A percentile compares a stretch with the other conserved stretches of the same genome.
Conservation (phyloP, 2,888 invertebrate species). For the Troglohyphantes excavatus region DNA sequence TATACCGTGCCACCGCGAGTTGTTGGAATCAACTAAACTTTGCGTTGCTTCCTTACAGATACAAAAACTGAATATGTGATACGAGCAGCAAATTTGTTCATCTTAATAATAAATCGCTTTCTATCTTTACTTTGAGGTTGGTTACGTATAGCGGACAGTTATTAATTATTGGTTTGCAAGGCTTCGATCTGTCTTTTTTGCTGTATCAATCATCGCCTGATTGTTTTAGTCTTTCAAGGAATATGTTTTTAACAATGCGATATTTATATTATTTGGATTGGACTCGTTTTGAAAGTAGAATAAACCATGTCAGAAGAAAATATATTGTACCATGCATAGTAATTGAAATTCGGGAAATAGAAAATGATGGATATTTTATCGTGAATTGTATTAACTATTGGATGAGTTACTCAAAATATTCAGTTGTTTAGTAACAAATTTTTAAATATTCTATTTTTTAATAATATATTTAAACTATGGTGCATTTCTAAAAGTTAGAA, state of each 20-base stretch:
- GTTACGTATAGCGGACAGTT: not conserved
- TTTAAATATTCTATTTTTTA: too few relatives aligned
- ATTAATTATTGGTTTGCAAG: not conserved
- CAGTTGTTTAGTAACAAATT: too few relatives aligned
- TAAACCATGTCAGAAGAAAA: too few relatives aligned
- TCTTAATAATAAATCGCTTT: conserved; percentile 3
- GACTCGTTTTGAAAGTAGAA: not conserved
- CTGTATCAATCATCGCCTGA: not conserved
- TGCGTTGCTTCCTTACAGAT: not conserved
- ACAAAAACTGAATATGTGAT: conserved; percentile 2
- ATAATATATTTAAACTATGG: too few relatives aligned
- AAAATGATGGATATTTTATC: too few relatives aligned
- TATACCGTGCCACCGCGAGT: conserved; percentile 14
- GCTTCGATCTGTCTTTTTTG: not conserved
- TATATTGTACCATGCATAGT: too few relatives aligned
- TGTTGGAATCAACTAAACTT: not conserved
- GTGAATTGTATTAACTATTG: too few relatives aligned
- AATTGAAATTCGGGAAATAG: too few relatives aligned
- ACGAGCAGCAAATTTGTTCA: conserved; percentile 10
- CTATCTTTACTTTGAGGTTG: not conserved
- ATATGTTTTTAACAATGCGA: not conserved
- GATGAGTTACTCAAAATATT: too few relatives aligned
- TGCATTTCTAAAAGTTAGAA: too few relatives aligned
- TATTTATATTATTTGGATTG: not conserved
- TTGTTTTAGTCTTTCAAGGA: conserved; percentile 36